Evolutionary conservation across 2,797 vertebrate species (phyloP), one percentile per base, ranked within the genome.

Genomic region (Micromesistius poutassou): DNA sequence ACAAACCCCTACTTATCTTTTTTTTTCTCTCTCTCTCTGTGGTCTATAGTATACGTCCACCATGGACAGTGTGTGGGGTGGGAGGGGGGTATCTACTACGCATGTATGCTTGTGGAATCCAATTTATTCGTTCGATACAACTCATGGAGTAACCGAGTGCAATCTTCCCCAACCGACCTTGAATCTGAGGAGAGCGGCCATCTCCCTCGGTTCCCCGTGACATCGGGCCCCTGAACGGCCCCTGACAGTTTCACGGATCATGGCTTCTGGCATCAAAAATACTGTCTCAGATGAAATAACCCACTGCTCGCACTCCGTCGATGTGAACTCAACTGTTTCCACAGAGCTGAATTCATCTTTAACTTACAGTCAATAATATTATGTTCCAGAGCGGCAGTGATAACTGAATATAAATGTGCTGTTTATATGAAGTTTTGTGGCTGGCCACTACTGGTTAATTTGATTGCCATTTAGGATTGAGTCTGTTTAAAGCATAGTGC

Each of bases 181-280:
- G 90, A 81, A 75, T 55, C 40, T 68, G 79, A 77, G 36, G 70
- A 87, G 79, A 71, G 30, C 3, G 5, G 86, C 84, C 79, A 80
- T 89, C 84, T 84, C 77, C 71, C 46, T 75, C 81, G 80, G 55
- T n/a, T 82, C 74, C 40, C 42, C 79, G 83, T 81, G 85, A 89
- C 86, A 88, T 72, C 55, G 75, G 76, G 38, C 73, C 79, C 46
- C 36, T 74, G 87, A 83, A 82, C 85, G 84, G 84, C 87, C 81
- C 74, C 81, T 78, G 80, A 83, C 84, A 85, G 83, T 89, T 91
- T 91, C 89, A 91, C 77, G 87, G 87, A 91, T 91, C 88, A 90
- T 79, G 79, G 81, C 36, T 0, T 80, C 81, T 70, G 81, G 84
- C 74, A 85, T 74, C 68, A 76, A 79, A 83, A 70, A 71, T 40